Conservation (phyloP, 2,797 vertebrate genomes). For the Lindbergichthys nudifrons region DNA sequence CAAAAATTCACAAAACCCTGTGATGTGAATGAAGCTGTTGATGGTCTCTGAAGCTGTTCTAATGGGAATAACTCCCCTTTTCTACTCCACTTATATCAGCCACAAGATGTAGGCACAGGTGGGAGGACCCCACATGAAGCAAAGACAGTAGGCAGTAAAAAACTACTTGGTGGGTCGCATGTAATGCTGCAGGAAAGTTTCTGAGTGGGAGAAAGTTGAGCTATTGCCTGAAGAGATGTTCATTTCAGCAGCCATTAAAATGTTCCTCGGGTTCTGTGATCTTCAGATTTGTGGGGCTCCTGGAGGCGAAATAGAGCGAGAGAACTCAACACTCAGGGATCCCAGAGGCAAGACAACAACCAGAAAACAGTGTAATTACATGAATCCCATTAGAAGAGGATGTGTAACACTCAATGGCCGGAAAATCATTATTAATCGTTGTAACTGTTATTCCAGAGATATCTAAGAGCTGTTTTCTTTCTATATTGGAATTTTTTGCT, state of each 20-base stretch:
- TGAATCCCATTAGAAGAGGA: conserved; percentile 65
- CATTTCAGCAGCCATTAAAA: conserved; percentile 76
- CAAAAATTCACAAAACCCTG: conserved; percentile 26
- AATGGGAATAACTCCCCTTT: conserved; percentile 41
- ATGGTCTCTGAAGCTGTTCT: conserved; percentile 16
- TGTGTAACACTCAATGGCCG: conserved; percentile 54
- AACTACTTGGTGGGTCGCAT: conserved; percentile 47
- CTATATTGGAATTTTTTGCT: conserved; percentile 16
- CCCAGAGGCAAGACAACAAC: conserved; percentile 70
- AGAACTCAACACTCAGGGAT: conserved; percentile 52
- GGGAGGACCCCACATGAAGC: conserved; percentile 39
- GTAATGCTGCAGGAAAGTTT: conserved; percentile 70
- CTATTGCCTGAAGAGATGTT: conserved; percentile 73
- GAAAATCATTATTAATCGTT: conserved; percentile 56
- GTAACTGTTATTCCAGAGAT: conserved; percentile 31
- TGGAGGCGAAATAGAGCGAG: conserved; percentile 58
- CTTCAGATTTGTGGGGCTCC: conserved; percentile 66
- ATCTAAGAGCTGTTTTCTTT: conserved; percentile 11
- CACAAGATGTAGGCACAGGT: conserved; percentile 41
- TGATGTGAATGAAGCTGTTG: conserved; percentile 26
- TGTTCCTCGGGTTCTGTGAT: conserved; percentile 73
- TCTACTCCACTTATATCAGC: conserved; percentile 50
- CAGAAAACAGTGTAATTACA: conserved; percentile 72
- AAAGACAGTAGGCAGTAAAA: conserved; percentile 50
- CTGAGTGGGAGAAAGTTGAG: conserved; percentile 71